Evolutionary conservation across 2,888 invertebrate genomes (phyloP).

Genomic region (Aradus depressus): DNA sequence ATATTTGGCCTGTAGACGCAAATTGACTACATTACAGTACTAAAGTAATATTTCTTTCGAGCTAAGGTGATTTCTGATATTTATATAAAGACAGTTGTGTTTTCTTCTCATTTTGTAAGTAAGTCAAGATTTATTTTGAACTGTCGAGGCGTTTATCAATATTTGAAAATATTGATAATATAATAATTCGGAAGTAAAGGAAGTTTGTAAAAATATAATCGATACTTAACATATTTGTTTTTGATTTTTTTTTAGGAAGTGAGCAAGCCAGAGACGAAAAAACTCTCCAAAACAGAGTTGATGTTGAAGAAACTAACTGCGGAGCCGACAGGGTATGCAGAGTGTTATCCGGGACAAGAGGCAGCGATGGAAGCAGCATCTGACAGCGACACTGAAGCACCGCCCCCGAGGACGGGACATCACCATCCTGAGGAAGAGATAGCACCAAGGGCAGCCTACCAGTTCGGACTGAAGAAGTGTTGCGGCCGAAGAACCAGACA

Average conservation of each 20-base stretch:
- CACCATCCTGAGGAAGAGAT: neutral
- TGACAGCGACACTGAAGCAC: neutral
- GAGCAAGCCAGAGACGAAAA: neutral
- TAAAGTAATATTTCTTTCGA: too few relatives aligned
- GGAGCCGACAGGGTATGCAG: slow-evolving; percentile 2
- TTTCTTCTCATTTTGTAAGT: too few relatives aligned
- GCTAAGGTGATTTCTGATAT: too few relatives aligned
- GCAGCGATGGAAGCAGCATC: neutral
- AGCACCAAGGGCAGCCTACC: neutral
- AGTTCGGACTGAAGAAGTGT: slow-evolving; percentile 2
- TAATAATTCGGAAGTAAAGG: too few relatives aligned
- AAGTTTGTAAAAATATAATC: too few relatives aligned
- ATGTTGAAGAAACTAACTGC: neutral
- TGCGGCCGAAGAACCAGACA: neutral
- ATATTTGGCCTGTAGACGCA: too few relatives aligned
- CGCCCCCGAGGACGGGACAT: neutral
- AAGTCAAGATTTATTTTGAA: too few relatives aligned
- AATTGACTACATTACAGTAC: too few relatives aligned
- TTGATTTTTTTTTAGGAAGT: neutral
- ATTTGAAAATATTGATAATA: too few relatives aligned
- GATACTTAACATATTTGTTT: too few relatives aligned
- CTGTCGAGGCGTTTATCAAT: too few relatives aligned
- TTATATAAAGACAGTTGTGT: too few relatives aligned
- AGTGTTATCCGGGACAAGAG: slow-evolving; percentile 3
- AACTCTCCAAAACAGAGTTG: neutral